Base-by-base conservation (phyloP, 2,113 vertebrate genomes). In the Myotis yumanensis region DNA sequence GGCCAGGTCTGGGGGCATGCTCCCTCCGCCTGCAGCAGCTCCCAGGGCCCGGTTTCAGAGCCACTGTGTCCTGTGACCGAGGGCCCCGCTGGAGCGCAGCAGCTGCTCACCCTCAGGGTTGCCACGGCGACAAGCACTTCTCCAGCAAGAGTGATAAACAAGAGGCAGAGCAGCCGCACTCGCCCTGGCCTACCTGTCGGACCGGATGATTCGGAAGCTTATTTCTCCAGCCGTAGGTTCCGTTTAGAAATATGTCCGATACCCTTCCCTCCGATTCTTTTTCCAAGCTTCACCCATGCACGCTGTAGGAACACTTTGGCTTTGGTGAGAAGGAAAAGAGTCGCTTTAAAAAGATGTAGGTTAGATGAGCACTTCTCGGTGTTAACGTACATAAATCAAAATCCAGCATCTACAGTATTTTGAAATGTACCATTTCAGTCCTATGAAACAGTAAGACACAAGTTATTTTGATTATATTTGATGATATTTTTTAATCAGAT, bases 221-320 rank as follows among this genome's bases (percentile, higher is more conserved):
- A 51, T 59, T 75, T 86, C 83, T 86, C 28, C 62, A 89, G 81
- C 85, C 83, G 85, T 89, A 51, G 37, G n/a, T 83, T 93, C 93
- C 62, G 1, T 10, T 80, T 80, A 89, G 91, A 92, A 89, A 66
- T 40, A 4, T 1, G 18, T 57, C 80, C 83, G 51, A 7, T 11
- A 4, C 40, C 89, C 62, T 81, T 52, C 48, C 68, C 77, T 82
- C 64, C 51, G 11, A 37, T 83, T 90, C 57, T 80, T 40, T 80
- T 83, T 57, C 32, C 25, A 90, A 86, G 71, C 82, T 16, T 48
- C 80, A 25, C 59, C 37, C 54, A 32, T 0, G 3, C 37, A n/a
- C 1, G 12, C 43, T 35, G 16, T 9, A 40, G 35, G 75, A 32
- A 17, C 32, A 62, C 17, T 0, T 54, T 48, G 62, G 76, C 89